Evolutionary conservation across 2,888 invertebrate species (phyloP).

Genomic region (Eulithis testata): DNA sequence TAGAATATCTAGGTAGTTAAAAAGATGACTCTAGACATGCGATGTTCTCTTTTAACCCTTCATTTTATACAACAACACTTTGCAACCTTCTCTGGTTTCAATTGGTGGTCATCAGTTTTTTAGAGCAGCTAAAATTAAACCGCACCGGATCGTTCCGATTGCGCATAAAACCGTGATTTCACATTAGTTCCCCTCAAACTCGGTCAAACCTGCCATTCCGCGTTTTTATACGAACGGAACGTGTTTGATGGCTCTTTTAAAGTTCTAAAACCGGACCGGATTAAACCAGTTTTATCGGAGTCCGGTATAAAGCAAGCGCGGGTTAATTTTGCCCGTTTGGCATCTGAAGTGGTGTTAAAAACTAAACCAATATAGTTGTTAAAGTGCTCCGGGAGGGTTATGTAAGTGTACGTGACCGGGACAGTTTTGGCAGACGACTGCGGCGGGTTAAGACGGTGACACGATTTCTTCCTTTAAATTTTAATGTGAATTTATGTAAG

Average conservation of each 20-base stretch:
- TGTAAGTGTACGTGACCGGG: conserved; percentile 67
- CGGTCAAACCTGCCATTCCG: conserved; percentile 30
- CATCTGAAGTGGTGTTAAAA: conserved; percentile 67
- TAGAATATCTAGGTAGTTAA: no score
- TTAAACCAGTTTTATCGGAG: conserved; percentile 31
- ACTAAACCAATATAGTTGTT: conserved; percentile 80
- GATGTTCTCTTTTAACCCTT: no score
- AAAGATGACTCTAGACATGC: no score
- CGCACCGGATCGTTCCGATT: conserved; percentile 1
- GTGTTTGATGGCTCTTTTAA: conserved; percentile 36
- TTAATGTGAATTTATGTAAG: conserved; percentile 10
- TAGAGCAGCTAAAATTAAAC: background rate
- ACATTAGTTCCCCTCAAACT: conserved; percentile 31
- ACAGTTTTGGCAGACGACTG: conserved; percentile 65
- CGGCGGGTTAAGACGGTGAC: conserved; percentile 46
- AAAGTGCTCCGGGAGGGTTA: conserved; percentile 68
- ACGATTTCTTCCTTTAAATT: conserved; percentile 26
- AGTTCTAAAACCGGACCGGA: conserved; percentile 37
- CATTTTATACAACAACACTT: background rate
- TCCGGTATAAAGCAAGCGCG: conserved; percentile 59
- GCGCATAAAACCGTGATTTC: background rate
- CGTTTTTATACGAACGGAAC: conserved; percentile 25
- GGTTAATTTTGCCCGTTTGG: conserved; percentile 67
- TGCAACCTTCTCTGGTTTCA: background rate
- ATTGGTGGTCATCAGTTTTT: background rate